Conservation (phyloP, 2,113 vertebrate genomes). For the Dasypus novemcinctus region DNA sequence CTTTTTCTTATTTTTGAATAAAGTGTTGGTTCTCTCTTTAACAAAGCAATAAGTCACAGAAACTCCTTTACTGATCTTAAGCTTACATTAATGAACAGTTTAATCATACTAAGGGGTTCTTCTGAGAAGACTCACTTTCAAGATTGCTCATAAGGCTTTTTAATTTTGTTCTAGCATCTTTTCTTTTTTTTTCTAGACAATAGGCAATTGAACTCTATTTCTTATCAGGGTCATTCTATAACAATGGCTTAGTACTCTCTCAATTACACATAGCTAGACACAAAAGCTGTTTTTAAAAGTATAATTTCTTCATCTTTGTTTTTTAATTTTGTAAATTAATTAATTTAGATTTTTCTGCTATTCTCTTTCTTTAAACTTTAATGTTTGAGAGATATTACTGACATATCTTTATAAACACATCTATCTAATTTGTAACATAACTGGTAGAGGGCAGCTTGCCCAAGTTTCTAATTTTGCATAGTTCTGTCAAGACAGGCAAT, state of each 20-base stretch:
- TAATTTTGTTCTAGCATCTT: neutral
- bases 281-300: neutral
- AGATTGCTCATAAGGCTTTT: neutral
- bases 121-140: neutral
- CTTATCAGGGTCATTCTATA: neutral
- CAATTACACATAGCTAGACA: neutral
- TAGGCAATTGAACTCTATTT: neutral
- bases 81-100: neutral
- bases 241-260: neutral
- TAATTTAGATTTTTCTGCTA: no score
- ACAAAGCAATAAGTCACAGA: neutral
- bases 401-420: no score
- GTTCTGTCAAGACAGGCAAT: no score
- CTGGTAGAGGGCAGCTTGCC: no score
- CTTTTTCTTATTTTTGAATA: neutral
- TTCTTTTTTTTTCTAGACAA: neutral
- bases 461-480: no score
- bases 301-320: neutral
- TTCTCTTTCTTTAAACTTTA: no score
- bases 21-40: neutral
- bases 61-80: neutral
- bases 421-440: no score
- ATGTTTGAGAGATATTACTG: no score
- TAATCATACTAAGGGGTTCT: neutral
- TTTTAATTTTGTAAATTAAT: no score